Percentiles rank a stretch among this genome's conserved stretches.
Evolutionary conservation across 2,113 vertebrate species (phyloP).

Genomic region (Rutilus rutilus): DNA sequence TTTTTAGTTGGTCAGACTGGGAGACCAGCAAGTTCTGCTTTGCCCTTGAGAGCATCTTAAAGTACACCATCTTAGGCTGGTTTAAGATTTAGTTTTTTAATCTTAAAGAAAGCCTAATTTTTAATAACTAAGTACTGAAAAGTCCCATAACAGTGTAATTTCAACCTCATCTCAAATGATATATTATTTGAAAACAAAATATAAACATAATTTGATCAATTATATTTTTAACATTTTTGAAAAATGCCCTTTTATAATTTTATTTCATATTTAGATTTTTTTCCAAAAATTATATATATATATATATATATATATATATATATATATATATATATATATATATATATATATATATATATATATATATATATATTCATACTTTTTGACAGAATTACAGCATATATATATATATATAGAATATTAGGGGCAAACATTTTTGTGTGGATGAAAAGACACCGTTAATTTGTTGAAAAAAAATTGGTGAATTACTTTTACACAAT

Average conservation of each 20-base stretch:
- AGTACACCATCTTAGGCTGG: not conserved
- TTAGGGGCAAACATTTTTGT: not conserved
- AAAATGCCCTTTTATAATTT: not conserved
- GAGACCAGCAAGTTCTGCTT: not conserved
- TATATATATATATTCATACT: not conserved
- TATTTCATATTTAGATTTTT: not conserved
- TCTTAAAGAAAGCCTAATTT: not conserved
- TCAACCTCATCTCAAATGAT: not conserved
- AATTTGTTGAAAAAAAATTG: not conserved
- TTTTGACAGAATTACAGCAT: not conserved
- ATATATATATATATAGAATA: no score
- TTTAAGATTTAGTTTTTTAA: not conserved
- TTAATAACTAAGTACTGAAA: not conserved
- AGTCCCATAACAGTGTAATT: not conserved
- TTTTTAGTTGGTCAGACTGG: not conserved
- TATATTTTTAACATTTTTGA: not conserved
- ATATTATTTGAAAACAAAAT: no score
- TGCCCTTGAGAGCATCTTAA: not conserved
- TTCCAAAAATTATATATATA: no score
- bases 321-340: no score
- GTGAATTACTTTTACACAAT: not conserved
- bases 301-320: no score
- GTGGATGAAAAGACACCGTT: not conserved
- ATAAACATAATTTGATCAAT: not conserved
- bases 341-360: no score